These are phyloP conservation scores for Pardalotus punctatus DNA, from an alignment of 2,113 vertebrate species.

Conservation along the genomic window DNA sequence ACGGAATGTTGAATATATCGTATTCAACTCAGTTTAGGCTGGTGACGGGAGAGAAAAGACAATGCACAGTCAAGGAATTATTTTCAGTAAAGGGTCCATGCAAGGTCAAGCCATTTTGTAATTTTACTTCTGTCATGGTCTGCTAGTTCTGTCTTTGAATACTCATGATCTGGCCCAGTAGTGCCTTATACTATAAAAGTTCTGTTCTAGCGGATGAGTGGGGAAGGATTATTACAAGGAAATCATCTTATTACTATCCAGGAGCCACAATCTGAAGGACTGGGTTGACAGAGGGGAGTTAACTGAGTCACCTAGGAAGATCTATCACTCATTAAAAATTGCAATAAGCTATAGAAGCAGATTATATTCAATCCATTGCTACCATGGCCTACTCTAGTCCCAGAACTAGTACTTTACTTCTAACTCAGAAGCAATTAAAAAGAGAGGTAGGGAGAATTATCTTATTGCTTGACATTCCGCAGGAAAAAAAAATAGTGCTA, in stretches of 20 bases:
- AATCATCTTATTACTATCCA: rapidly evolving
- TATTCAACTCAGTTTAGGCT: neutral
- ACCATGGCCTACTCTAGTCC: neutral
- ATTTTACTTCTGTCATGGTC: neutral
- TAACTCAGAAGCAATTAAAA: neutral
- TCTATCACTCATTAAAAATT: neutral
- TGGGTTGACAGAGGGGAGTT: neutral
- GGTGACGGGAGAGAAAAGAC: neutral
- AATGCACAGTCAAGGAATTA: neutral
- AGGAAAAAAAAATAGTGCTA: neutral
- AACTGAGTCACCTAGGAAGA: neutral
- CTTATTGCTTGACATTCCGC: neutral
- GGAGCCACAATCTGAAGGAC: rapidly evolving
- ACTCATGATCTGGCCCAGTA: neutral
- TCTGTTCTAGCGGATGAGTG: neutral
- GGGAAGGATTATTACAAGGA: neutral
- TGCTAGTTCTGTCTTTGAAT: neutral
- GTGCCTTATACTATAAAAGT: neutral
- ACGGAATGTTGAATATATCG: neutral
- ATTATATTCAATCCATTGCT: neutral
- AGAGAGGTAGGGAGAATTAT: neutral
- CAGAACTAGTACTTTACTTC: neutral
- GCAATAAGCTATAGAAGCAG: neutral
- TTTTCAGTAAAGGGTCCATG: neutral
- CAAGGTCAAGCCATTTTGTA: neutral